Base-by-base conservation (phyloP, 2,888 invertebrate genomes). In the Hydrotaea cyrtoneurina region DNA sequence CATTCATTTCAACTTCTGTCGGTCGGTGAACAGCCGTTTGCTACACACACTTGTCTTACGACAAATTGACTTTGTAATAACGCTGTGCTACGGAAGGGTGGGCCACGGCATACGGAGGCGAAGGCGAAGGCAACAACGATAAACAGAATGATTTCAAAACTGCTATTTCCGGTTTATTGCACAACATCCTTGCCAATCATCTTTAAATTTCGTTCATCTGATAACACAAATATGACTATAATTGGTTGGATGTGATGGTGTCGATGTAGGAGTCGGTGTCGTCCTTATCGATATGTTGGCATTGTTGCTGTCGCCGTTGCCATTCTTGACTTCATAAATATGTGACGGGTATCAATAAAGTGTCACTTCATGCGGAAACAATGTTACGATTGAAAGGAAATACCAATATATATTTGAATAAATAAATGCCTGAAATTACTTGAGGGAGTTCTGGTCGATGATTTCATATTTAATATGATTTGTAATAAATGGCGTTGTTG, bases 281-380 rank as follows among this genome's bases (percentile, higher is more conserved):
- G 13, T 50, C n/a, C 50, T 50, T 50, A 50, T 50, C 21, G 11
- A 55, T n/a, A 21, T 53, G 66, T 19, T 46, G 43, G n/a, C 66
- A 19, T 17, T 15, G 21, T 11, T 66, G 66, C 36, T 36, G 11
- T 31, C 13, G 57, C 21, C 39, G 11, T 13, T 55, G 55, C 55
- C 39, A 66, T 66, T 43, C 59, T 46, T 69, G 46, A 15, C 46
- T 69, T 69, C 69, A 69, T 69, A 69, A 69, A 69, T 23, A 23
- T 69, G 46, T 69, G 69, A 69, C 69, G 69, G 46, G 46, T 69
- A 46, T 69, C 69, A 69, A 69, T 69, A 69, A 46, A 69, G 69
- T 69, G 39, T 23, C 46, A 69, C 23, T 69, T 69, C 46, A 46
- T 19, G 69, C 69, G 69, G 69, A 69, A 69, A 69, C 43, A 69